Evolutionary conservation across 1,140 invertebrate genomes (phyloP), one percentile per base, ranked within the genome.

Genomic region (Planococcus citri): DNA sequence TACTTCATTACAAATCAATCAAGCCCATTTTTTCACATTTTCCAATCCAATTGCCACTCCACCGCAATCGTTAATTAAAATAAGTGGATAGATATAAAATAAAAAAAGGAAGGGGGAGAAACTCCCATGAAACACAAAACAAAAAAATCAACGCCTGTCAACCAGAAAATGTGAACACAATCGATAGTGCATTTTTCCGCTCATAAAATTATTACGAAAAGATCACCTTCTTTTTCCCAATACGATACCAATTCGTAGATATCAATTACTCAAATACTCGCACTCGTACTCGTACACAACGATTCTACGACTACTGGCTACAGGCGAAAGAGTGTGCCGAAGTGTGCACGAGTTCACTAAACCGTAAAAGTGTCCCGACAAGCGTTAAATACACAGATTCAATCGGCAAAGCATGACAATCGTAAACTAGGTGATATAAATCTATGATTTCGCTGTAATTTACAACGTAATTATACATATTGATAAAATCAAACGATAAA

Each of bases 231-330:
- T 51, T 51, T 17, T 51, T 51, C 12, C 12, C n/a, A 51, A 51
- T 33, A n/a, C 41, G 41, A 51, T 51, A n/a, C n/a, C n/a, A n/a
- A n/a, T n/a, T n/a, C n/a, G n/a, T n/a, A n/a, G n/a, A n/a, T n/a
- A 51, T 51, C 41, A 51, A 51, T 51, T 51, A 51, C 41, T 51
- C 41, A 51, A 51, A 51, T 51, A n/a, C n/a, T n/a, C n/a, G n/a
- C n/a, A n/a, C n/a, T n/a, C n/a, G n/a, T n/a, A n/a, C n/a, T n/a
- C n/a, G n/a, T n/a, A n/a, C n/a, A n/a, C n/a, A n/a, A n/a, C n/a
- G n/a, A n/a, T n/a, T n/a, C n/a, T n/a, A 51, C 41, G n/a, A 51
- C 41, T 51, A 20, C 14, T 14, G 6, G 14, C 33, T 51, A 17
- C 17, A 51, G 2, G n/a, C 6, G 41, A 33, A 33, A 33, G 41